These are phyloP conservation scores for Strigops habroptila DNA, from an alignment of 2,113 vertebrate species.

Conservation along the genomic window DNA sequence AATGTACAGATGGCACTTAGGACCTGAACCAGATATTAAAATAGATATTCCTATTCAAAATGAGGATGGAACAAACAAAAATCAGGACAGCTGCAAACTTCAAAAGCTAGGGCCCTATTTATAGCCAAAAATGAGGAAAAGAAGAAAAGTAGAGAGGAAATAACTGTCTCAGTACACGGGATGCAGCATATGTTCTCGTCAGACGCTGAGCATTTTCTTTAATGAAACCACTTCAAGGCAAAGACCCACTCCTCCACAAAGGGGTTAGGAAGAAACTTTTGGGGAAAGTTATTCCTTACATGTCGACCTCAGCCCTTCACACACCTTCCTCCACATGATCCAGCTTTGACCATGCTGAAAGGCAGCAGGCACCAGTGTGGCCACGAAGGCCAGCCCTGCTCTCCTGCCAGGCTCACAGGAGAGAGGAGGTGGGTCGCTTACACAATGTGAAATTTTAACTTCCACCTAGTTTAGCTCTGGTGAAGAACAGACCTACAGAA, in stretches of 20 bases:
- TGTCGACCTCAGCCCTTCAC: not conserved
- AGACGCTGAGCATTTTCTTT: not conserved
- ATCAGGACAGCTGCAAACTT: not conserved
- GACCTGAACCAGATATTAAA: constrained; percentile 12
- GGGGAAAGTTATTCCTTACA: not conserved
- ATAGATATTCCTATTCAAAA: constrained; percentile 1
- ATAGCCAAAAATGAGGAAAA: not conserved
- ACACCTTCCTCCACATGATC: not conserved
- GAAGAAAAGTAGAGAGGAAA: not conserved
- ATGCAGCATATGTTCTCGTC: not conserved
- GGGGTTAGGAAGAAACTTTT: not conserved
- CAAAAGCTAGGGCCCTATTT: not conserved
- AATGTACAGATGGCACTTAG: not conserved
- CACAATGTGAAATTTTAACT: not conserved
- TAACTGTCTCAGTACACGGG: not conserved
- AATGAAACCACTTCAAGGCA: not conserved
- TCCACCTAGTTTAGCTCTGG: not conserved
- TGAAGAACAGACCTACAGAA: not conserved
- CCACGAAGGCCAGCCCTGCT: not conserved
- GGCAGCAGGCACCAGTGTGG: not conserved
- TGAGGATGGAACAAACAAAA: not conserved
- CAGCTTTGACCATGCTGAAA: rapidly evolving
- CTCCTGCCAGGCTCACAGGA: not conserved
- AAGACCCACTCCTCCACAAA: not conserved
- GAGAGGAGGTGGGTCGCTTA: not conserved